Evolutionary conservation across 2,113 vertebrate species (phyloP).

Genomic region (Fregetta grallaria): DNA sequence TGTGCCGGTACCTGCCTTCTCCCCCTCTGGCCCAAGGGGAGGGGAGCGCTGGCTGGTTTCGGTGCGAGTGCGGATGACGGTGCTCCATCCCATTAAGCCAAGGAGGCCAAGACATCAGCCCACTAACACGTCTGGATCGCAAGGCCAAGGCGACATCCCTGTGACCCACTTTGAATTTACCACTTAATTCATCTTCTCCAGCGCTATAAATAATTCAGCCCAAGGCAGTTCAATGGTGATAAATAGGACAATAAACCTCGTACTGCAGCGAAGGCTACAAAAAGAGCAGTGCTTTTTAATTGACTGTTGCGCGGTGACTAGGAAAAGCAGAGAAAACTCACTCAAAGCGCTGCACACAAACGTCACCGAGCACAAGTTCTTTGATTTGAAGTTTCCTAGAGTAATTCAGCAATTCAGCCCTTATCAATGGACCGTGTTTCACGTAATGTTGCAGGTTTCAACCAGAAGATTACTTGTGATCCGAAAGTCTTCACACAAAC

Average conservation of each 20-base stretch:
- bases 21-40: neutral
- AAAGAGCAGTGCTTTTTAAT: neutral
- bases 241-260: slow-evolving; percentile 55
- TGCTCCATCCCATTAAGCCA: neutral
- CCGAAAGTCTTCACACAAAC: neutral
- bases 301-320: neutral
- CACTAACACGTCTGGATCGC: neutral
- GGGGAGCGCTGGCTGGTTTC: neutral
- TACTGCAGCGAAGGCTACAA: slow-evolving; percentile 3
- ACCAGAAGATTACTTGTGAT: neutral
- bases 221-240: slow-evolving; percentile 1
- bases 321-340: neutral
- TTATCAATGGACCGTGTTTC: neutral
- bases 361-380: neutral
- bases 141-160: neutral
- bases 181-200: slow-evolving; percentile 49
- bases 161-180: slow-evolving; percentile 51
- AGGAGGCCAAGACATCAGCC: neutral
- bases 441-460: neutral
- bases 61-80: fast-evolving
- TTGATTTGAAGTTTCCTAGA: slow-evolving; percentile 22
- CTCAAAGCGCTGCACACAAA: neutral
- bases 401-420: neutral
- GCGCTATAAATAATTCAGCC: slow-evolving; percentile 50
- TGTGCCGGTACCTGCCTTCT: neutral